These are phyloP conservation scores for Hylyphantes graminicola DNA, from an alignment of 1,140 invertebrate species.

Conservation along the genomic window DNA sequence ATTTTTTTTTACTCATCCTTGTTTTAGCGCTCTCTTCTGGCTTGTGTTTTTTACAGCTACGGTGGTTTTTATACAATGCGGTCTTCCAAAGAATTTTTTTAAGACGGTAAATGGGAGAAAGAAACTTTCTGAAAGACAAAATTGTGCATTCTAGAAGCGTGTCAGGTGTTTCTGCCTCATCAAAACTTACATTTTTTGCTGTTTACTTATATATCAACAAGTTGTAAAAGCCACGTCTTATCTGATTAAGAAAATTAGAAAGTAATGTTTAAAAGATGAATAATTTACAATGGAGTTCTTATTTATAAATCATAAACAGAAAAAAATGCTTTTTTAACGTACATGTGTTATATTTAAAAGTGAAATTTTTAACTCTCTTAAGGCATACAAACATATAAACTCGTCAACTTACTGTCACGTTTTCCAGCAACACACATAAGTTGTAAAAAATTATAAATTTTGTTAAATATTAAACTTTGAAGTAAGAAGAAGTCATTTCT, in stretches of 20 bases:
- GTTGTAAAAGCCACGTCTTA: neutral
- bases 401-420: too few relatives aligned
- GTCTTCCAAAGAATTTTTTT: slow-evolving; percentile 9
- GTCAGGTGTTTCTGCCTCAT: slow-evolving; percentile 8
- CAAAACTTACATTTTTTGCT: neutral
- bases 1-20: slow-evolving; percentile 17
- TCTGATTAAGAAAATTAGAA: neutral
- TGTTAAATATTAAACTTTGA: too few relatives aligned
- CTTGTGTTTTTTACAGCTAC: slow-evolving; percentile 4
- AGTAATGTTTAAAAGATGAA: neutral
- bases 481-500: too few relatives aligned
- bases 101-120: neutral
- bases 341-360: too few relatives aligned
- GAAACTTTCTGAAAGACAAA: neutral
- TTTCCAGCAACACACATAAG: too few relatives aligned
- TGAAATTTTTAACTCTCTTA: too few relatives aligned
- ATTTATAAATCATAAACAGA: too few relatives aligned
- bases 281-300: neutral
- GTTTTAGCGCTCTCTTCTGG: slow-evolving; percentile 3
- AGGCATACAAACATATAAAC: too few relatives aligned
- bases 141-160: neutral
- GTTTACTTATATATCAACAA: slow-evolving; percentile 16
- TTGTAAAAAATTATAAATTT: too few relatives aligned
- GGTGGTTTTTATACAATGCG: slow-evolving; percentile 21
- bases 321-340: too few relatives aligned